Conservation (phyloP, 2,888 invertebrate species). For the Rosalia funebris region DNA sequence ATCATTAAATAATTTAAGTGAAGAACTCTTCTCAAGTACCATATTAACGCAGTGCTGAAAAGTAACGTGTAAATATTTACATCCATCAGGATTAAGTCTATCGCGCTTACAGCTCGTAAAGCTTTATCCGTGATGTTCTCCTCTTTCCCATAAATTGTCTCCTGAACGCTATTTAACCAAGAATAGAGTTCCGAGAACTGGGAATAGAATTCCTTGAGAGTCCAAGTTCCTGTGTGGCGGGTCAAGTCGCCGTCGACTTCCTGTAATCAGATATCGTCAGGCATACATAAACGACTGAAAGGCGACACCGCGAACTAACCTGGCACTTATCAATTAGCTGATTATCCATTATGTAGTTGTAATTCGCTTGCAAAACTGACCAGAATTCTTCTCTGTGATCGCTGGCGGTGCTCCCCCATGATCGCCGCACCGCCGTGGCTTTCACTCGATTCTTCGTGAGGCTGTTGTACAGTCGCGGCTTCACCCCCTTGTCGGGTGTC, state of each 20-base stretch:
- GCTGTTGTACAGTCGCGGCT: conserved; percentile 85
- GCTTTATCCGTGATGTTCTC: conserved; percentile 75
- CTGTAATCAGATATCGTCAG: conserved; percentile 63
- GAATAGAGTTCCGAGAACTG: conserved; percentile 85
- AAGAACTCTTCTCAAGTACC: conserved; percentile 76
- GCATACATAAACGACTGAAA: neutral
- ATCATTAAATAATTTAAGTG: conserved; percentile 80
- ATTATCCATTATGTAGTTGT: conserved; percentile 95
- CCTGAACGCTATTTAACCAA: conserved; percentile 83
- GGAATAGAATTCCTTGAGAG: conserved; percentile 77
- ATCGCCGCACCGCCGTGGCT: conserved; percentile 72
- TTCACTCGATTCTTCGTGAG: conserved; percentile 76
- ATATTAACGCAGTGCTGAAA: conserved; percentile 81
- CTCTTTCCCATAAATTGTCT: conserved; percentile 79
- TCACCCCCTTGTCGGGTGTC: conserved; percentile 65
- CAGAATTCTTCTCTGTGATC: conserved; percentile 89
- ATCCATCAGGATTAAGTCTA: neutral
- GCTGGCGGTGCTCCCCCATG: conserved; percentile 80
- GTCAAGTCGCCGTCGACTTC: conserved; percentile 82
- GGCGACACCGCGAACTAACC: conserved; percentile 54
- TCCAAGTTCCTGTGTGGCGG: conserved; percentile 76
- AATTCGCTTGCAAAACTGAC: conserved; percentile 90
- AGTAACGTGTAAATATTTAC: conserved; percentile 31
- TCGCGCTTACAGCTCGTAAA: conserved; percentile 71
- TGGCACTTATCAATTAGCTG: conserved; percentile 90